These are phyloP conservation scores for Meandrina meandrites DNA, from an alignment of 92 coral and sea anemone species.

Conservation along the genomic window DNA sequence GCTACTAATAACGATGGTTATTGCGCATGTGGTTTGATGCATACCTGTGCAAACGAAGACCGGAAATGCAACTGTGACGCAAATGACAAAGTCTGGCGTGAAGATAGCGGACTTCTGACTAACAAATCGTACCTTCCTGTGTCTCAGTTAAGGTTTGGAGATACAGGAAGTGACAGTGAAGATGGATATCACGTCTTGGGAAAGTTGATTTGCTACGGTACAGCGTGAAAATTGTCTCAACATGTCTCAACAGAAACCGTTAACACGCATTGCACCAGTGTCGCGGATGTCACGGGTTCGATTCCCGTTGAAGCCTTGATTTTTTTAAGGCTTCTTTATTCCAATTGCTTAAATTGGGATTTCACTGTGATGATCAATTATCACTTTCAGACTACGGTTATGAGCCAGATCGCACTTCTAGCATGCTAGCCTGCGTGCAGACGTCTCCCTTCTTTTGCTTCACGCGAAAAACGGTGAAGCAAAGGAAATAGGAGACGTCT, in stretches of 20 bases:
- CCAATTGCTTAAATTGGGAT: too few species aligned
- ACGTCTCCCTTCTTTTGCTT: too few species aligned
- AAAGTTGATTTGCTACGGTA: constrained; percentile 17
- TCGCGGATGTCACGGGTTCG: too few species aligned
- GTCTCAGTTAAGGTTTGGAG: constrained; percentile 43
- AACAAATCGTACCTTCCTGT: constrained; percentile 26
- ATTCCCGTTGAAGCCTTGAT: too few species aligned
- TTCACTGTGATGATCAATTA: too few species aligned
- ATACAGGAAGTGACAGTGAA: background rate
- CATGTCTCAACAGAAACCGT: background rate
- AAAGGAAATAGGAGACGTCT: too few species aligned
- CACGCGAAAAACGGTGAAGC: too few species aligned
- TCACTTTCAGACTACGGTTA: too few species aligned
- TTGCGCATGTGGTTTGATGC: background rate
- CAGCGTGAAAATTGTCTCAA: background rate
- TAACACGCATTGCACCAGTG: too few species aligned
- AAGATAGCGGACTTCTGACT: constrained; percentile 29
- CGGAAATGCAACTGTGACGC: background rate
- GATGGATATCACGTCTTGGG: constrained; percentile 43
- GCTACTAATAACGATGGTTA: background rate
- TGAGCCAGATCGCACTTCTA: too few species aligned
- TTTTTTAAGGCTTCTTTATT: too few species aligned
- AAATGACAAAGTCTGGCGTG: constrained; percentile 19
- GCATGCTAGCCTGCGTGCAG: too few species aligned
- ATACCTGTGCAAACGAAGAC: background rate